These are phyloP conservation scores for Ophion ellenae DNA, from an alignment of 2,888 invertebrate genomes.

Conservation along the genomic window DNA sequence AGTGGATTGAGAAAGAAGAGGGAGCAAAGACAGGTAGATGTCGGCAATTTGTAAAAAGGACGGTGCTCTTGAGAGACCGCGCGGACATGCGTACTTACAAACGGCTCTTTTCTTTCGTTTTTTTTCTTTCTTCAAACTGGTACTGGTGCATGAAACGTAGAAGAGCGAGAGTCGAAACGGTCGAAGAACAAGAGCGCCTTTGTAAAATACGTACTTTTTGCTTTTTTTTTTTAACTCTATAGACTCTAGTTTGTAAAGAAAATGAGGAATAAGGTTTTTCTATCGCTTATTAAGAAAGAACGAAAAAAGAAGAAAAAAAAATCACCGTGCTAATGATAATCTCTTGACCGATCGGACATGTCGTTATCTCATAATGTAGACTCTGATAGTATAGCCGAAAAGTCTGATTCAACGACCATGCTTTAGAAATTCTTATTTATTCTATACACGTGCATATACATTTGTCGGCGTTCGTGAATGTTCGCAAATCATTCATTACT, in stretches of 20 bases:
- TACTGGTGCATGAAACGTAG: conserved; percentile 10
- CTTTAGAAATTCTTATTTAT: conserved; percentile 56
- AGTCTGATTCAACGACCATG: conserved; percentile 48
- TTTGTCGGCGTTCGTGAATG: conserved; percentile 8
- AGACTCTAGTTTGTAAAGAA: conserved; percentile 47
- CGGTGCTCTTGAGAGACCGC: neutral
- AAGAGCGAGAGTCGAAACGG: neutral
- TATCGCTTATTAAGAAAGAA: conserved; percentile 40
- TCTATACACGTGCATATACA: conserved; percentile 41
- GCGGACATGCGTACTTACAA: neutral
- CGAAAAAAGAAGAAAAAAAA: neutral
- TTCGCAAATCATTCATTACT: neutral
- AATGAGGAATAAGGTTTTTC: conserved; percentile 42
- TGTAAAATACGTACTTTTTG: conserved; percentile 31
- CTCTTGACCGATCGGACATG: neutral
- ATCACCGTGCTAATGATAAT: conserved; percentile 29
- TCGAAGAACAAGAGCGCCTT: neutral
- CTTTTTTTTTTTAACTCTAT: conserved; percentile 45
- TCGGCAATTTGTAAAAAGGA: neutral
- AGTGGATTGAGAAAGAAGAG: conserved; percentile 36
- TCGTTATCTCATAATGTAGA: conserved; percentile 25
- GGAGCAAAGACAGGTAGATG: neutral
- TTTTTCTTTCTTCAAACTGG: neutral
- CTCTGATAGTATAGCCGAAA: conserved; percentile 48
- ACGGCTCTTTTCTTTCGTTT: conserved; percentile 6